Conservation (phyloP, 2,113 vertebrate species). For the pig (Sus scrofa) region T2T-Sscrofa CM000816.6:77278001-77278500, state of each 20-base stretch:
- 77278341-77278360: neutral
- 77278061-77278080: conserved; percentile 95
- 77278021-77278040: conserved; percentile 93
- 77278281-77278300: neutral
- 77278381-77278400: neutral
- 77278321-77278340: neutral
- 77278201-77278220: neutral
- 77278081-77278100: conserved; percentile 93
- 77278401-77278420: neutral
- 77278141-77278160: conserved; percentile 23
- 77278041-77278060: conserved; percentile 94
- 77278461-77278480: neutral
- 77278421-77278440: neutral
- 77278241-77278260: neutral
- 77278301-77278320: neutral
- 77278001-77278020: conserved; percentile 95
- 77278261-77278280: neutral
- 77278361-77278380: conserved; percentile 9
- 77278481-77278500: neutral
- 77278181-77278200: neutral
- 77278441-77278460: conserved; percentile 1
- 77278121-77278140: conserved; percentile 94
- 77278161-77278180: neutral
- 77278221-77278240: conserved; percentile 16
- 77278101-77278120: conserved; percentile 95